Evolutionary conservation across 2,888 invertebrate genomes (phyloP), one percentile per base, ranked within the genome.

Genomic region (Aquatica leii): DNA sequence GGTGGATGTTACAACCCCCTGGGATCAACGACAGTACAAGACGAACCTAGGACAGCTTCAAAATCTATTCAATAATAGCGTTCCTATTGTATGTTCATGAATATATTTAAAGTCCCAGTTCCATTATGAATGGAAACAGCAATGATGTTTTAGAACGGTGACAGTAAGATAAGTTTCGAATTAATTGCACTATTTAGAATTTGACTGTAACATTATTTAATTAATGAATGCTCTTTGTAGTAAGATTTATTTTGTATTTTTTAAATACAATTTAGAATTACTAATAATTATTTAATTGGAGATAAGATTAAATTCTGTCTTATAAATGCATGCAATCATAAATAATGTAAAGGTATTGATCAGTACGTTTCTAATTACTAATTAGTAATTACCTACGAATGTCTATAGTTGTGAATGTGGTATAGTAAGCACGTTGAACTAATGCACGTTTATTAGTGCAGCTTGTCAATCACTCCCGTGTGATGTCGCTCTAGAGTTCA

Each of bases 401-500:
- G 51, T 57, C 56, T 55, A 34, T 55, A 43, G 43, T 56, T 34
- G 18, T 35, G 20, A 24, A 15, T 57, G 52, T 18, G 57, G 48
- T 58, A 49, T 50, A 54, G 52, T 60, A 55, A 54, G 50, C 59
- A 61, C 60, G 64, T 64, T 61, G 68, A 67, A 63, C 62, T 62
- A 55, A 57, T 68, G 69, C 66, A 65, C 65, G 72, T 72, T 73
- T 71, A 79, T 78, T 78, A 78, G 77, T 76, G 77, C 75, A 75
- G 71, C 74, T 77, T 80, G 79, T 78, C 80, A 77, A 75, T 79
- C 78, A 77, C 73, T 73, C 74, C 75, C 74, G 72, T 65, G 71
- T 67, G 72, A 73, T 75, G 71, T 72, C 73, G 66, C 65, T 72
- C 69, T 71, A 70, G 73, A 71, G 74, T 71, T 69, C 75, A 69